Conservation (phyloP, 1,140 invertebrate species). For the Panulirus ornatus region DNA sequence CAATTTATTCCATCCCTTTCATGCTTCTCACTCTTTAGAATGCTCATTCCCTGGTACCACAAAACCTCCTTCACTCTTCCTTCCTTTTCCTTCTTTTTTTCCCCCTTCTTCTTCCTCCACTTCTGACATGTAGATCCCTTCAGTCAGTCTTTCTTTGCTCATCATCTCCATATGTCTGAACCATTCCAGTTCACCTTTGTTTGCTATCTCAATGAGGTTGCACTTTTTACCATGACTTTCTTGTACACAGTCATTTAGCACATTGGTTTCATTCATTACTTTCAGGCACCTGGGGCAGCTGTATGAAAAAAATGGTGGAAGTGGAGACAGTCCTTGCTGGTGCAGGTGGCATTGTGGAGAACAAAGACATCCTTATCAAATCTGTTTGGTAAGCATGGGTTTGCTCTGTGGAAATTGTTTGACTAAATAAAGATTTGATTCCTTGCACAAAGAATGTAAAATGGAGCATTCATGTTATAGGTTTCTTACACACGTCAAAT, state of each 20-base stretch:
- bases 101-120: neutral
- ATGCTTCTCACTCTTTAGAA: too few relatives aligned
- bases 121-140: too few relatives aligned
- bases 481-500: too few relatives aligned
- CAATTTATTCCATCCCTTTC: too few relatives aligned
- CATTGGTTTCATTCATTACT: constrained; percentile 77
- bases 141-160: too few relatives aligned
- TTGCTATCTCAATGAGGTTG: neutral
- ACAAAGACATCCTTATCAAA: constrained; percentile 56
- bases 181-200: neutral
- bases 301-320: constrained; percentile 77
- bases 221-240: too few relatives aligned
- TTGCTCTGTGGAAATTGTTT: neutral
- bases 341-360: constrained; percentile 72
- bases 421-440: neutral
- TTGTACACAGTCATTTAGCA: neutral
- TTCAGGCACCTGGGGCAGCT: constrained; percentile 64
- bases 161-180: too few relatives aligned
- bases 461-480: too few relatives aligned
- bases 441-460: too few relatives aligned
- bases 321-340: constrained; percentile 78
- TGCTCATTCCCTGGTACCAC: too few relatives aligned
- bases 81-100: neutral
- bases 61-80: neutral
- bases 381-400: constrained; percentile 77